Evolutionary conservation across 2,888 invertebrate species (phyloP), one percentile per base, ranked within the genome.

Genomic region (Leptura quadrifasciata): DNA sequence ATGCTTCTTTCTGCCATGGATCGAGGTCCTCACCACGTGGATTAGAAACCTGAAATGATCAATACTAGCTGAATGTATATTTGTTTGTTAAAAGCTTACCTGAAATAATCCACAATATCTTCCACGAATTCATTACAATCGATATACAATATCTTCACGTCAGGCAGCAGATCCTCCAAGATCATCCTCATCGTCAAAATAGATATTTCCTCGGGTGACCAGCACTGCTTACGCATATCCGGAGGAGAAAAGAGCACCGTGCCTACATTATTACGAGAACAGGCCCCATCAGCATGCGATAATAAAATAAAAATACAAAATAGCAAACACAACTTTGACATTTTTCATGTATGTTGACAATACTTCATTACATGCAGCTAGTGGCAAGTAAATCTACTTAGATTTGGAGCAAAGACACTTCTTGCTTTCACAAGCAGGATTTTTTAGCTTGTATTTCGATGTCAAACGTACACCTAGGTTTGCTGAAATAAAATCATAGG

Each of bases 141-240:
- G 15, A 88, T 82, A 8, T 81, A 80, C 5, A 88, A 70, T 4
- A 83, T 72, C 10, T 83, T 82, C 18, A 84, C 75, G n/a, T 83
- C 80, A 0, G 89, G 89, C 61, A 89, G 79, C 0, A 88, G 70
- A 73, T 88, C 87, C 79, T 89, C 86, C 35, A 89, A 80, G 12
- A 89, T 84, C 84, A 88, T 86, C 61, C 89, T 82, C 2, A 88
- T 86, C 1, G 88, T 87, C n/a, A 89, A 79, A n/a, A 89, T 71
- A 0, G 88, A 87, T 0, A 88, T 76, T 75, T 85, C 84, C 60
- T 89, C 89, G 4, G 85, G 80, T 5, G 85, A 85, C 89, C 89
- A 89, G 73, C 89, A 89, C 21, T 87, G 85, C 80, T 85, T 87
- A 27, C 77, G 76, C 6, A 84, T 76, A 74, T 89, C 89, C 0